Base-by-base conservation (phyloP, 2,113 vertebrate genomes). In the Tragulus kanchil region DNA sequence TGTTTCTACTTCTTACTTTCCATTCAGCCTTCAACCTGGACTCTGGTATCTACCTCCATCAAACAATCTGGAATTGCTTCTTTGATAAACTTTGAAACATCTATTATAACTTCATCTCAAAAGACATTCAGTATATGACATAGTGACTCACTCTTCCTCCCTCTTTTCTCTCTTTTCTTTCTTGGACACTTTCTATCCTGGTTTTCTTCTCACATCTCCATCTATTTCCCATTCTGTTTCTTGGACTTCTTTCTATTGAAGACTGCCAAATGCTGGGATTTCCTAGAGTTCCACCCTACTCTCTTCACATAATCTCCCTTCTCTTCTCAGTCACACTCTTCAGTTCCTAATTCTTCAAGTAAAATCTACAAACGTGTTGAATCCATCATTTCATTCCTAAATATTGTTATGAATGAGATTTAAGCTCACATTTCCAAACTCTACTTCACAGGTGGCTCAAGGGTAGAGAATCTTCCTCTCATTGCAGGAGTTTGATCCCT, bases 291-390 rank as follows among this genome's bases (percentile, higher is more conserved):
- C 19, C 10, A 71, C 17, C 21, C 6, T 84, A n/a, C 17, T 67
- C 4, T 87, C 6, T 84, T 93, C 69, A 94, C 1, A 94, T 16
- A 92, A 48, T 73, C 12, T 92, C 28, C 31, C 42, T 89, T 6
- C 52, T 92, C 36, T 92, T 96, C 61, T 62, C 28, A 92, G 50
- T 89, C 78, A 95, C 19, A 90, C 1, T 62, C 5, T 59, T 92
- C 11, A 59, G 52, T 95, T 88, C 16, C 62, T 92, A 21, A 61
- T 42, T 85, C 19, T 58, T 92, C 28, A 50, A 2, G 4, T 91
- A 83, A 13, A 7, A 77, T 77, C 21, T 94, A 61, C 1, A 94
- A 62, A 48, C 16, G 69, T 93, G 21, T 82, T 93, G 26, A 64
- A 56, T 69, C 1, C 85, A 52, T 82, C 10, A 67, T 56, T 92